Evolutionary conservation across 2,888 invertebrate genomes (phyloP).

Genomic region (Altica lythri): DNA sequence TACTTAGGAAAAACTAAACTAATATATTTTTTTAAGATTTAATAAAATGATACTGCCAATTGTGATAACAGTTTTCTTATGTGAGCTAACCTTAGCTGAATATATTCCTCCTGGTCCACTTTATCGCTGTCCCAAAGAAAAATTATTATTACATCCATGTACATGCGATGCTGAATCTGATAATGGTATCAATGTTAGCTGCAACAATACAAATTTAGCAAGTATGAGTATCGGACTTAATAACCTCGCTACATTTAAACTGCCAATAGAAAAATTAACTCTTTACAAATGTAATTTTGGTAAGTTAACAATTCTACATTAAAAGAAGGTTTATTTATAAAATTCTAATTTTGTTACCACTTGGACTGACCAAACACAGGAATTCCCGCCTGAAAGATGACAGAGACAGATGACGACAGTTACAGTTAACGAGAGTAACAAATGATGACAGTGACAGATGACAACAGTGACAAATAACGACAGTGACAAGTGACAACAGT

Average conservation of each 20-base stretch:
- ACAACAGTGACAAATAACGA: too few relatives aligned
- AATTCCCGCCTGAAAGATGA: too few relatives aligned
- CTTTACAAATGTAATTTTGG: constrained; percentile 76
- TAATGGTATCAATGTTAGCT: constrained; percentile 72
- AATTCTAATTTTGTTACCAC: too few relatives aligned
- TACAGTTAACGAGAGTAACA: too few relatives aligned
- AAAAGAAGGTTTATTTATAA: too few relatives aligned
- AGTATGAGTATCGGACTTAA: constrained; percentile 78
- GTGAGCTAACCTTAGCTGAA: constrained; percentile 10
- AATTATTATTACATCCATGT: constrained; percentile 73
- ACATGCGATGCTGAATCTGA: constrained; percentile 75
- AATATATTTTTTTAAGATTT: background rate
- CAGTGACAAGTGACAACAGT: too few relatives aligned
- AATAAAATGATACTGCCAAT: constrained; percentile 6
- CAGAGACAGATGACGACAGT: too few relatives aligned
- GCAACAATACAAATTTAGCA: constrained; percentile 84
- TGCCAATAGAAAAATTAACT: constrained; percentile 73
- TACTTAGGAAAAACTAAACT: too few relatives aligned
- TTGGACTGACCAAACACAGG: too few relatives aligned
- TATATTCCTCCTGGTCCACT: constrained; percentile 81
- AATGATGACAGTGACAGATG: too few relatives aligned
- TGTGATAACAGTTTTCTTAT: background rate
- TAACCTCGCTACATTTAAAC: constrained; percentile 74
- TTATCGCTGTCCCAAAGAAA: constrained; percentile 73
- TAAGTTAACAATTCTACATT: constrained; percentile 55